Base-by-base conservation (phyloP, 2,113 vertebrate species). In the Microtus ochrogaster region DNA sequence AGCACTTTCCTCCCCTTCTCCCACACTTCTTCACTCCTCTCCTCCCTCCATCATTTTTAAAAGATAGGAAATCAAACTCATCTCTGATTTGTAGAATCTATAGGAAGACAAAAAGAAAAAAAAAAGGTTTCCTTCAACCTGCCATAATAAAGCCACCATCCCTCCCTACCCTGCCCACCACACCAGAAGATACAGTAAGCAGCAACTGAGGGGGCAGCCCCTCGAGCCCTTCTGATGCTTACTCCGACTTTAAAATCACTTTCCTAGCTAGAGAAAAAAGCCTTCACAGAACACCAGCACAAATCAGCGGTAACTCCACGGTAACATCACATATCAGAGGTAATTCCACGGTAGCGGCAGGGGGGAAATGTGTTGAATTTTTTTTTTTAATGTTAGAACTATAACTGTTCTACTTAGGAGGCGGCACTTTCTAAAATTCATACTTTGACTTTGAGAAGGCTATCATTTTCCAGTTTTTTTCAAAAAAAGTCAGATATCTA, bases 21-120 rank as follows among this genome's bases (percentile, higher is more conserved):
- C 39, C 14, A 11, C 36, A 12, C 0, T 44, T 19, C 68, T 72
- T 72, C 66, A 19, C 33, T 22, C 13, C 61, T 68, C 16, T 36
- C 87, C n/a, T 89, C 72, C 58, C 21, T 30, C 73, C 47, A 30
- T 68, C 91, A 70, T 92, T 96, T 94, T 41, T 70, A 92, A 92
- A 93, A 90, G 17, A 17, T 14, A 21, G 36, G 39, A 66, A 58
- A 58, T 84, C 7, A 3, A 78, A 82, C 79, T 26, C 70, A 68
- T 41, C 47, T 96, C 78, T n/a, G 47, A 24, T 8, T 70, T n/a
- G 17, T 87, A 55, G 77, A 70, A 85, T 72, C 36, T 89, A 41
- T 17, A 47, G 81, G 33, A 95, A 44, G 65, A 73, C 78, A 41
- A 90, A 58, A 22, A 73, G 33, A 47, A 30, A 88, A 47, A 24